Percentiles rank a stretch among this genome's conserved stretches.
phyloP scores from a whole-genome alignment of 1,140 invertebrate species.

The Holotrichia oblita region DNA sequence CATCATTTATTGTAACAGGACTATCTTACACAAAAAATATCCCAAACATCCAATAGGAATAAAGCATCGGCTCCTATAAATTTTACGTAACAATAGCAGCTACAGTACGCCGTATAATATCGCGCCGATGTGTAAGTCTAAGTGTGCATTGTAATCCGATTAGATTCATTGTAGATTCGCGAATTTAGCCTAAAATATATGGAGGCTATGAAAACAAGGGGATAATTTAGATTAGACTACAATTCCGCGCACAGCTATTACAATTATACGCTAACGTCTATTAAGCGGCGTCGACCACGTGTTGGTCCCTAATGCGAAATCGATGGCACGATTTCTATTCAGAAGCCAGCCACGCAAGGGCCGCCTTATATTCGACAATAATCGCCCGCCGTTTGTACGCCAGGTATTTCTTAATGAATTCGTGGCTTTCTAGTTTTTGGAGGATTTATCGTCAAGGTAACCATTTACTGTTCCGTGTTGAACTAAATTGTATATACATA shows the following conservation, averaged over 20 bases:
- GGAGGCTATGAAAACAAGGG: background rate
- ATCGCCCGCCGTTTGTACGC: background rate
- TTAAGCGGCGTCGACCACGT: background rate
- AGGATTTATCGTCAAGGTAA: no score
- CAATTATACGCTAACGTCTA: background rate
- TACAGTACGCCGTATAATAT: background rate
- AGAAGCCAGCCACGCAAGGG: background rate
- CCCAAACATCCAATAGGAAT: no score
- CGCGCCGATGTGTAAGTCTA: background rate
- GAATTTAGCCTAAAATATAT: background rate
- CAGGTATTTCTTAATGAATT: no score
- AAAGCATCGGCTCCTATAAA: no score
- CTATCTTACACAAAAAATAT: no score
- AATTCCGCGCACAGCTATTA: background rate
- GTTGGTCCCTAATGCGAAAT: constrained; percentile 5
- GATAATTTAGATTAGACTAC: background rate
- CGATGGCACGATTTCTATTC: background rate
- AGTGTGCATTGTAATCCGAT: background rate
- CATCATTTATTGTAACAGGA: no score
- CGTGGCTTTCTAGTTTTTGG: no score
- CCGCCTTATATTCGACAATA: background rate
- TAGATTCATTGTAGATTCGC: background rate
- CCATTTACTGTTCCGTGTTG: no score
- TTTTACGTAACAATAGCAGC: no score
- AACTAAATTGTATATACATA: no score